Evolutionary conservation across 2,888 invertebrate species (phyloP), one percentile per base, ranked within the genome.

Genomic region (Idaea dimidiata): DNA sequence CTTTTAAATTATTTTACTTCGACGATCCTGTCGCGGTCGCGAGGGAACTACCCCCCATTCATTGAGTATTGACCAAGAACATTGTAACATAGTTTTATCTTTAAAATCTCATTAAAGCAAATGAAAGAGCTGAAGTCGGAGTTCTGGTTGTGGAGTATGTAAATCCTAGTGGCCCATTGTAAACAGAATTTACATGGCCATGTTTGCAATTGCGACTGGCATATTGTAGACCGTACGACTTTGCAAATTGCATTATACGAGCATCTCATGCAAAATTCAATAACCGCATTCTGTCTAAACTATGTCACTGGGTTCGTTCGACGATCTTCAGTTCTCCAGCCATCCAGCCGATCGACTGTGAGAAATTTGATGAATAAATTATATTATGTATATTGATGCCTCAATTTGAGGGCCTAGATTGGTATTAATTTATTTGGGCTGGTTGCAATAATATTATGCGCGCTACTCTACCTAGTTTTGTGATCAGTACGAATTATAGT

Each of bases 361-460:
- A 65, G 66, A 63, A 61, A 72, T 69, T 56, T 70, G 69, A 71
- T 73, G 70, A 73, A 74, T 76, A 72, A 71, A 73, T 73, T 67
- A 73, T 67, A 63, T 62, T 59, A 24, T 1, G 24, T 24, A 24
- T 24, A 24, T 24, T 5, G 43, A 62, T 61, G 65, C 33, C 66
- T 65, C 66, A 67, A 72, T 73, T 68, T 63, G 56, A 14, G 16
- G 60, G 60, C 67, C 72, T 66, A 65, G 64, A 66, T 71, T 69
- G 54, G 65, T 62, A 62, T 66, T 65, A 33, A 63, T 64, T 65
- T 6, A 18, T 55, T 57, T 32, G 54, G 59, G 43, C 18, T 17
- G 57, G 57, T 17, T 43, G 54, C 53, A 59, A n/a, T n/a, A n/a
- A n/a, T n/a, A n/a, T n/a, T n/a, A n/a, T n/a, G n/a, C n/a, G n/a